phyloP scores from a whole-genome alignment of 2,113 vertebrate genomes.

The Passer montanus region DNA sequence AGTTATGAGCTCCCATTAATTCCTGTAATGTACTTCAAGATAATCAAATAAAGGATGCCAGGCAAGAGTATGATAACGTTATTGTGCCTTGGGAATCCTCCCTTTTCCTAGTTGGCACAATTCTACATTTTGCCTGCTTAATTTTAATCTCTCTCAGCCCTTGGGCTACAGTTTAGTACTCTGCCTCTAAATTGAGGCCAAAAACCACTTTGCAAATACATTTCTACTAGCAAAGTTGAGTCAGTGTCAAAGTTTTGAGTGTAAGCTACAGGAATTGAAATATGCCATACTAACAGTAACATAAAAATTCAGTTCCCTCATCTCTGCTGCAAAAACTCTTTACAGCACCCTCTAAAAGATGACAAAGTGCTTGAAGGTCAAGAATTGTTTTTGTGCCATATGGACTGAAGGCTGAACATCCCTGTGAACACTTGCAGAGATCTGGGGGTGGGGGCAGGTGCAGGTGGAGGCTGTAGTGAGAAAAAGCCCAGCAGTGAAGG shows the following conservation, averaged over 20 bases:
- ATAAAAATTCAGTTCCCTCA: neutral
- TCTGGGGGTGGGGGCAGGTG: neutral
- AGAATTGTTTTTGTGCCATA: neutral
- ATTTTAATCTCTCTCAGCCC: conserved; percentile 37
- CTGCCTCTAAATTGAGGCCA: neutral
- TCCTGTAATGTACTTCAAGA: neutral
- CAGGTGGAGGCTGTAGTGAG: neutral
- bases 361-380: neutral
- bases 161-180: conserved; percentile 33
- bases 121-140: conserved; percentile 11
- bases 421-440: conserved; percentile 6
- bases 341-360: neutral
- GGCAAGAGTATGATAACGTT: neutral
- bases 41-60: conserved; percentile 9
- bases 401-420: neutral
- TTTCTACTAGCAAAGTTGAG: conserved; percentile 24
- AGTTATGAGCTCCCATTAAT: neutral
- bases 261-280: conserved; percentile 21
- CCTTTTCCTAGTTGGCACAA: conserved; percentile 23
- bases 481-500: neutral
- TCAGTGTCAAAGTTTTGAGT: conserved; percentile 2
- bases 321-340: neutral
- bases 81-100: conserved; percentile 6
- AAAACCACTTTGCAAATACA: conserved; percentile 38
- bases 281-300: neutral